phyloP scores from a whole-genome alignment of 1,140 invertebrate species.

The Goniozus legneri region DNA sequence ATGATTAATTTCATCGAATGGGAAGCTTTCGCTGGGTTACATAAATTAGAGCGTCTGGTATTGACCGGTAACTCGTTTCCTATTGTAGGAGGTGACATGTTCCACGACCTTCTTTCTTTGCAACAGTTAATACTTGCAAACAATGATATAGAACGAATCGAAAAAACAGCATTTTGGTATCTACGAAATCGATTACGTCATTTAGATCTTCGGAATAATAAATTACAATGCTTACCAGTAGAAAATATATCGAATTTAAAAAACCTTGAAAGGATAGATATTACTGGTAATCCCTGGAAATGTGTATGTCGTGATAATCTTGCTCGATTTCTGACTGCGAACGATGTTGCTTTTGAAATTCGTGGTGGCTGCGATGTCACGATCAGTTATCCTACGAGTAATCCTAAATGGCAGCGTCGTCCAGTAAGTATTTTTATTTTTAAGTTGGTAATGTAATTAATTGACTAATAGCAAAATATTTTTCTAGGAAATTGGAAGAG shows the following conservation, averaged over 20 bases:
- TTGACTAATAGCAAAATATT: too few species aligned
- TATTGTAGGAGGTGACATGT: conserved; percentile 22
- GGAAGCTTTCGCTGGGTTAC: conserved; percentile 32
- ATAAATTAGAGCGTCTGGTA: conserved; percentile 28
- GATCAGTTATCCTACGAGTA: conserved; percentile 8
- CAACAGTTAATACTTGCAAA: conserved; percentile 27
- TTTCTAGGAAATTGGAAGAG: background rate
- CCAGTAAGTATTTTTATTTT: conserved; percentile 5
- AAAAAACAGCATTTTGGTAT: conserved; percentile 15
- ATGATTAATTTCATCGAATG: conserved; percentile 24
- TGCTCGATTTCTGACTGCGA: conserved; percentile 13
- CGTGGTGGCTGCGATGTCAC: conserved; percentile 21
- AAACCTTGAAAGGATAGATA: conserved; percentile 25
- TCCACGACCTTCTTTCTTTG: conserved; percentile 27
- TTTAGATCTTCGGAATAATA: conserved; percentile 25
- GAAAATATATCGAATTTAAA: conserved; percentile 17
- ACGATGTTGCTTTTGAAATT: conserved; percentile 28
- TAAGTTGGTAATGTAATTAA: too few species aligned
- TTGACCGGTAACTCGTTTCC: conserved; percentile 25
- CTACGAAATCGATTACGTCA: conserved; percentile 16
- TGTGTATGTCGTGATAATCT: conserved; percentile 25
- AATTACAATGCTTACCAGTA: conserved; percentile 21
- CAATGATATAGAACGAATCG: conserved; percentile 25
- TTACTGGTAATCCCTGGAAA: conserved; percentile 27
- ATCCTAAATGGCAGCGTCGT: background rate